A percentile compares a stretch with the other conserved stretches of the same genome.
phyloP scores from a whole-genome alignment of 2,113 vertebrate species.

The Hemiscyllium ocellatum region DNA sequence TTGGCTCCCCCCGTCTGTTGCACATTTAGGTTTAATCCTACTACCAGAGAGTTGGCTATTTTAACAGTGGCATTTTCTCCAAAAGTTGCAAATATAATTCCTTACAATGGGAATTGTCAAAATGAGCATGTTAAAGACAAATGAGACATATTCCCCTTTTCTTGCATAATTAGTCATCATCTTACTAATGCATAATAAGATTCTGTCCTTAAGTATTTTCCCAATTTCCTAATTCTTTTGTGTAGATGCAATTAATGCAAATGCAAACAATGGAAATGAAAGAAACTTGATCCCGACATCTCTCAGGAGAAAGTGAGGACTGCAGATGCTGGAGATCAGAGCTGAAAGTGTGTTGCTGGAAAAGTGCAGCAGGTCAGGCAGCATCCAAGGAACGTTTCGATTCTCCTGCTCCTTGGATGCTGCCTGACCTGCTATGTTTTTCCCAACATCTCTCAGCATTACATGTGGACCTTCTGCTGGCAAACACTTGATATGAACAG shows the following conservation, averaged over 20 bases:
- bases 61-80: background rate
- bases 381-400: too few relatives aligned
- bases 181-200: background rate
- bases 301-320: too few relatives aligned
- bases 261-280: background rate
- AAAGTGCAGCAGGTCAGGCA: too few relatives aligned
- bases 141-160: background rate
- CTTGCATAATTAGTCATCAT: background rate
- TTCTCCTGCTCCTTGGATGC: too few relatives aligned
- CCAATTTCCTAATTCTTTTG: background rate
- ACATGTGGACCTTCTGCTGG: background rate
- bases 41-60: background rate
- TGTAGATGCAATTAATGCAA: background rate
- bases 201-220: background rate
- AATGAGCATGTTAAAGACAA: background rate
- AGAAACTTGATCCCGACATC: background rate
- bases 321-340: too few relatives aligned
- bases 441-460: background rate
- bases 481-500: background rate
- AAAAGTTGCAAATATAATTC: background rate
- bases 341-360: too few relatives aligned
- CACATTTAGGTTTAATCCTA: background rate
- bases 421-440: too few relatives aligned
- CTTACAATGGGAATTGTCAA: background rate
- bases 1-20: slow-evolving; percentile 23